These are phyloP conservation scores for Drosophila sproati DNA, from an alignment of 1,140 invertebrate genomes.

Conservation along the genomic window DNA sequence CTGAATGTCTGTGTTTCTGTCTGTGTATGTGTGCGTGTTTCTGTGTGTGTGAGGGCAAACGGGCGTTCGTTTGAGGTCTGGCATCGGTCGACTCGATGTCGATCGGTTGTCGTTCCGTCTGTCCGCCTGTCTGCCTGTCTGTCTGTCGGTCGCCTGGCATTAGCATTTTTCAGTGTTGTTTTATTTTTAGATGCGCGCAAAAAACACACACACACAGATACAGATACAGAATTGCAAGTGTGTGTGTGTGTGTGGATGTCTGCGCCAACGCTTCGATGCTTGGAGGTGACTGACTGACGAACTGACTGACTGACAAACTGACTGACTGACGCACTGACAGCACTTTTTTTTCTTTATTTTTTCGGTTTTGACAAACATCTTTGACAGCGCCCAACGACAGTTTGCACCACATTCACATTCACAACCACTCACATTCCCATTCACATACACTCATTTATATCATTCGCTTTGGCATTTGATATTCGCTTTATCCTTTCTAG, in stretches of 20 bases:
- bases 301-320: constrained; percentile 52
- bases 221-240: constrained; percentile 18
- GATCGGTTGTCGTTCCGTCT: constrained; percentile 51
- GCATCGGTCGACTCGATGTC: constrained; percentile 66
- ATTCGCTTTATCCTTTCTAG: constrained; percentile 2
- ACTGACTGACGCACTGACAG: constrained; percentile 33
- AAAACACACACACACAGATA: constrained; percentile 45
- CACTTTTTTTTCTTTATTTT: constrained; percentile 10
- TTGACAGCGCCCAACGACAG: constrained; percentile 55
- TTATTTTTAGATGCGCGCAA: constrained; percentile 74
- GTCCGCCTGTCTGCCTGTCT: constrained; percentile 36
- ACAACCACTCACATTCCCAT: constrained; percentile 1
- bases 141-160: constrained; percentile 66
- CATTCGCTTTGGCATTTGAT: constrained; percentile 6
- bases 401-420: constrained; percentile 49
- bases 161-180: constrained; percentile 73
- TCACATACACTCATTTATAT: constrained; percentile 6
- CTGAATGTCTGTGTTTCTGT: constrained; percentile 12
- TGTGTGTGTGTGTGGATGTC: constrained; percentile 26
- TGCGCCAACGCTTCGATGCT: constrained; percentile 54
- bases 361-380: constrained; percentile 52
- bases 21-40: constrained; percentile 24
- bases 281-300: constrained; percentile 56
- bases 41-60: constrained; percentile 56
- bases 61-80: constrained; percentile 62